These are phyloP conservation scores for Eumerus sabulonum DNA, from an alignment of 2,888 invertebrate genomes.

Conservation along the genomic window DNA sequence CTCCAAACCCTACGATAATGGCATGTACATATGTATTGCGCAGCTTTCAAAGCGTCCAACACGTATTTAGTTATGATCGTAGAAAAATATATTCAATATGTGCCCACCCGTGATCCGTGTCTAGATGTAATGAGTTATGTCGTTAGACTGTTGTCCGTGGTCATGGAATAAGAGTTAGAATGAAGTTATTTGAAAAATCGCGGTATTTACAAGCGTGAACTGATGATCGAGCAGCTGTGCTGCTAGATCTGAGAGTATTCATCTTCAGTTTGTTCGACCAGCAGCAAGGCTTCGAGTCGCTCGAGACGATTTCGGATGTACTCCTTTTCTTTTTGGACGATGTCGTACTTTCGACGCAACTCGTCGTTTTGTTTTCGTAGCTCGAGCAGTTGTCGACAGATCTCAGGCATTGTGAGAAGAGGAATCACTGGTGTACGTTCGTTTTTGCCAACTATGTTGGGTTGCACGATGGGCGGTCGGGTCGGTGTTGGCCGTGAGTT, in stretches of 20 bases:
- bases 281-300: constrained; percentile 74
- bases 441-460: constrained; percentile 39
- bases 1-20: no score
- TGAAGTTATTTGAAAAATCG: constrained; percentile 1
- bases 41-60: no score
- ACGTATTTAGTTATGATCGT: background rate
- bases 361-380: constrained; percentile 76
- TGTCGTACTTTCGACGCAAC: constrained; percentile 74
- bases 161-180: background rate
- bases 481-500: constrained; percentile 18
- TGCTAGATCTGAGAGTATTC: constrained; percentile 44
- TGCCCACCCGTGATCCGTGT: no score
- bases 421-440: constrained; percentile 72
- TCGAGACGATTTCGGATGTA: constrained; percentile 74
- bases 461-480: constrained; percentile 23
- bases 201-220: constrained; percentile 40
- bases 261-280: constrained; percentile 67
- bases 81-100: constrained; percentile 6
- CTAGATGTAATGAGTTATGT: no score
- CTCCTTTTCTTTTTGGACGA: constrained; percentile 76
- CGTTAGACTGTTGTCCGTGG: background rate
- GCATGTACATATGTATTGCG: no score
- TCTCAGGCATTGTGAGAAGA: constrained; percentile 75
- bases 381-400: constrained; percentile 76
- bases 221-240: no score